Percentiles rank a stretch among this genome's conserved stretches.
Evolutionary conservation across 2,113 vertebrate species (phyloP).

Genomic region (Illadopsis cleaveri): DNA sequence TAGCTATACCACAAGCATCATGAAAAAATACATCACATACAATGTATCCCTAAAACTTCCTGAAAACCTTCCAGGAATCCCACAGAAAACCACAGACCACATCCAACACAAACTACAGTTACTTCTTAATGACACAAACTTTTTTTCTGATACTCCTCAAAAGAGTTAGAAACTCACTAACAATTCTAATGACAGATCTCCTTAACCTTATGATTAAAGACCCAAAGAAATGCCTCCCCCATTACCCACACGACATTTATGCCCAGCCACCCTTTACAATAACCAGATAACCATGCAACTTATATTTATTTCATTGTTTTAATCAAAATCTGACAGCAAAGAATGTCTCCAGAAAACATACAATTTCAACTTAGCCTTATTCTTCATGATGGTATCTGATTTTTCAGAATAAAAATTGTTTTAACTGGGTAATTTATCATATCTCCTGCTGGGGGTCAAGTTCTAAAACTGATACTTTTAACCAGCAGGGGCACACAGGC

Average conservation of each 20-base stretch:
- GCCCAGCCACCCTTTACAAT: not conserved
- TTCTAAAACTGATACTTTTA: not conserved
- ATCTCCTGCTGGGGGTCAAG: not conserved
- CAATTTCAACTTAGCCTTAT: not conserved
- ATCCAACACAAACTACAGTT: not conserved
- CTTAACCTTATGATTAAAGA: not conserved
- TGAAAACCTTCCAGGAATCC: not conserved
- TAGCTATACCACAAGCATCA: not conserved
- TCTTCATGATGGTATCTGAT: not conserved
- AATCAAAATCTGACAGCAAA: conserved; percentile 9
- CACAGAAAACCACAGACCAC: not conserved
- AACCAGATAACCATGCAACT: not conserved
- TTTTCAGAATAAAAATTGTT: conserved; percentile 33
- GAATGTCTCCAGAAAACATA: not conserved
- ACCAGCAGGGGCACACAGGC: not conserved
- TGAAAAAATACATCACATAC: not conserved
- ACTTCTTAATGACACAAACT: not conserved
- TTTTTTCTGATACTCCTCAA: not conserved
- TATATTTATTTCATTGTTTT: not conserved
- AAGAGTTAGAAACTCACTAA: not conserved
- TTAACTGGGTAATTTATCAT: not conserved
- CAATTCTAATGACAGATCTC: not conserved
- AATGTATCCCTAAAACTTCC: not conserved
- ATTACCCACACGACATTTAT: not conserved
- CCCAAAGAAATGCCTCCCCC: not conserved